Conservation (phyloP, 2,113 vertebrate species). For the Argyrosomus japonicus region DNA sequence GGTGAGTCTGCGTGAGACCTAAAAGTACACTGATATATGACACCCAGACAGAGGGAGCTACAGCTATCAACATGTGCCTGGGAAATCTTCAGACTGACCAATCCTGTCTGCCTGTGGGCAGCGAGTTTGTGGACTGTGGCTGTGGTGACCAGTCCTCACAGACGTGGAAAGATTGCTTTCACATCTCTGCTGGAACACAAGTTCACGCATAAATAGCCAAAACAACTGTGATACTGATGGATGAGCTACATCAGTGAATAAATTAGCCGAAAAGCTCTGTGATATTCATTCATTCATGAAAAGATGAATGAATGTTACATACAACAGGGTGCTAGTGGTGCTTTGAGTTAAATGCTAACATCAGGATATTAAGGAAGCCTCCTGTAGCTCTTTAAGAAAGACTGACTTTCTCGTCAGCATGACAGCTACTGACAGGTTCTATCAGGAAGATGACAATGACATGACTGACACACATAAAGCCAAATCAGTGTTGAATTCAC, state of each 20-base stretch:
- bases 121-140: neutral
- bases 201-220: neutral
- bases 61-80: conserved; percentile 26
- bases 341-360: neutral
- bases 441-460: too few relatives aligned
- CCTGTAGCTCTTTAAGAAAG: too few relatives aligned
- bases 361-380: neutral
- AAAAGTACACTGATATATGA: conserved; percentile 17
- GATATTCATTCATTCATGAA: neutral
- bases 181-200: conserved; percentile 1
- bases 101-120: conserved; percentile 19
- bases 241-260: neutral
- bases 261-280: neutral
- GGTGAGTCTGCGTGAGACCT: conserved; percentile 1
- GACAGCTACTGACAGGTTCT: neutral
- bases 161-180: conserved; percentile 7
- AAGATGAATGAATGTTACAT: neutral
- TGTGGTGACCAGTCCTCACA: conserved; percentile 8
- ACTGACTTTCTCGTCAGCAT: too few relatives aligned
- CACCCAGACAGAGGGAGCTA: conserved; percentile 22
- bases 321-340: neutral
- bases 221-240: neutral
- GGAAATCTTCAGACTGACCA: conserved; percentile 28
- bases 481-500: too few relatives aligned
- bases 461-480: too few relatives aligned